A percentile compares a stretch with the other conserved stretches of the same genome.
Evolutionary conservation across 2,888 invertebrate genomes (phyloP).

Genomic region (Pandemis corylana): DNA sequence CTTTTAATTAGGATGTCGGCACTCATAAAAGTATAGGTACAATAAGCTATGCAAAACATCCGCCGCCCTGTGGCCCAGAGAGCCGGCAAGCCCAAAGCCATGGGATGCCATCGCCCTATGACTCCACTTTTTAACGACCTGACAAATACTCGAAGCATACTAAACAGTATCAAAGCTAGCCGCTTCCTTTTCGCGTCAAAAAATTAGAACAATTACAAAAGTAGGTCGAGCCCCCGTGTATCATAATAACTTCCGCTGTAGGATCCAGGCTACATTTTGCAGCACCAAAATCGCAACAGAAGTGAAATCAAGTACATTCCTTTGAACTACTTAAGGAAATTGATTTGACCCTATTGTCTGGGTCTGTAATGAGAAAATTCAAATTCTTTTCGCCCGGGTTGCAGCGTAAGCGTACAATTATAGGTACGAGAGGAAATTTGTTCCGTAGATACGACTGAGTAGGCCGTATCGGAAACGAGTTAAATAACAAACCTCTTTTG

Average conservation of each 20-base stretch:
- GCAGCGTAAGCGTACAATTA: constrained; percentile 43
- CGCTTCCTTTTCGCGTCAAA: constrained; percentile 32
- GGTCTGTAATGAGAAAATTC: too few relatives aligned
- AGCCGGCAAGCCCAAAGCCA: constrained; percentile 11
- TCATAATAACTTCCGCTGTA: constrained; percentile 5
- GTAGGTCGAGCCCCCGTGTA: constrained; percentile 25
- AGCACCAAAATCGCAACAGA: background rate
- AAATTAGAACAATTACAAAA: constrained; percentile 30
- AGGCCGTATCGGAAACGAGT: constrained; percentile 83
- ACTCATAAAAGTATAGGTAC: constrained; percentile 14
- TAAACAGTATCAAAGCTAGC: constrained; percentile 22
- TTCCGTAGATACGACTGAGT: constrained; percentile 74
- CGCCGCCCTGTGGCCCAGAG: constrained; percentile 11
- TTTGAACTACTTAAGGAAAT: too few relatives aligned
- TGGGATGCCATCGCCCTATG: constrained; percentile 23
- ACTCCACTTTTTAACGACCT: constrained; percentile 29
- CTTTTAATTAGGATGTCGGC: constrained; percentile 32
- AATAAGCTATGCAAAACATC: constrained; percentile 29
- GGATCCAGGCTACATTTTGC: background rate
- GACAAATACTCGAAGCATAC: constrained; percentile 24
- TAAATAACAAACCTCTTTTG: constrained; percentile 80
- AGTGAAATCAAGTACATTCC: too few relatives aligned
- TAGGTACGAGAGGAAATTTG: constrained; percentile 72
- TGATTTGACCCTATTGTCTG: background rate
- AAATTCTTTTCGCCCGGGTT: background rate